Conservation (phyloP, 2,113 vertebrate genomes). For the Toxotes chatareus region DNA sequence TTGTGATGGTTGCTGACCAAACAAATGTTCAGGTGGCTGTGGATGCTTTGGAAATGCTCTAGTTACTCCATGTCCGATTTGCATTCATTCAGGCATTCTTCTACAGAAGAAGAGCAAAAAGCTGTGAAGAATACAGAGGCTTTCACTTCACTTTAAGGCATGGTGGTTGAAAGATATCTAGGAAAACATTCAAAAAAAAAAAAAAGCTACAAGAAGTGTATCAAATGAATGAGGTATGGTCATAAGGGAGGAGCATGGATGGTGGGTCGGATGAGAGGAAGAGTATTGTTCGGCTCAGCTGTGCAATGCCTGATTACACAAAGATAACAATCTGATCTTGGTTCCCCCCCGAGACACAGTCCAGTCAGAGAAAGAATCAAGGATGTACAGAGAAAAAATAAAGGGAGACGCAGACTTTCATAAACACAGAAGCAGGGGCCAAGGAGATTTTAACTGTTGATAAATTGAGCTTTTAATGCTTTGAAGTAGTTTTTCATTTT, state of each 20-base stretch:
- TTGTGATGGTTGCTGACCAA: conserved; percentile 30
- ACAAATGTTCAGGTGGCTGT: conserved; percentile 37
- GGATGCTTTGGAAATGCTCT: conserved; percentile 40
- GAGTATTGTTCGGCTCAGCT: conserved; percentile 66
- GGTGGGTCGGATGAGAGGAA: conserved; percentile 29
- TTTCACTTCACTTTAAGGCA: conserved; percentile 3
- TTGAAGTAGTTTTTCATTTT: background rate
- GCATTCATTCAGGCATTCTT: conserved; percentile 9
- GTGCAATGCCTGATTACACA: conserved; percentile 76
- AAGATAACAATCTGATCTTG: conserved; percentile 72
- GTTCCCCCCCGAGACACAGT: conserved; percentile 53
- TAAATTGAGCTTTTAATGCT: conserved; percentile 24
- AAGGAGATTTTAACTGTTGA: conserved; percentile 37
- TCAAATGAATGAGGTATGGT: conserved; percentile 56
- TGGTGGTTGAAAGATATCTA: background rate
- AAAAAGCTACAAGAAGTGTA: conserved; percentile 29
- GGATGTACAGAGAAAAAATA: conserved; percentile 16
- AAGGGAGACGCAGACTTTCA: conserved; percentile 38
- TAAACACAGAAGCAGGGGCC: conserved; percentile 28
- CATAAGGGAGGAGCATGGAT: conserved; percentile 21
- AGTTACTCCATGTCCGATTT: conserved; percentile 16
- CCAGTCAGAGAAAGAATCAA: conserved; percentile 32
- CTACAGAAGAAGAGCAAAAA: conserved; percentile 26
- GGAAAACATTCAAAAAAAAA: conserved; percentile 19
- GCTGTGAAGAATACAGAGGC: conserved; percentile 18